Percentiles rank a stretch among this genome's conserved stretches.
Conservation (phyloP, 2,797 vertebrate species). For the Sciurus vulgaris region DNA sequence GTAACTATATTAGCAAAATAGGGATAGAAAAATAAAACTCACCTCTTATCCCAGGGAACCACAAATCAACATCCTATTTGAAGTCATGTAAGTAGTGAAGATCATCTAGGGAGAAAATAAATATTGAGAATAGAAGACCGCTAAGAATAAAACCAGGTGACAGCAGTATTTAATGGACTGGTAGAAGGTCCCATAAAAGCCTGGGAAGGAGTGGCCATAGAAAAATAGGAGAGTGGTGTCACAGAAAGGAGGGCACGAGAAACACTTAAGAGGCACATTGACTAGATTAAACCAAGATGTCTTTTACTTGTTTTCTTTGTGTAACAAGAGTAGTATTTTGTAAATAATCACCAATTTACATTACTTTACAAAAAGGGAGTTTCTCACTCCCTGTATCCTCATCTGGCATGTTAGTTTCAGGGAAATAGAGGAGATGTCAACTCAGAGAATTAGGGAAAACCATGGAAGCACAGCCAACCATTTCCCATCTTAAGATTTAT, state of each 20-base stretch:
- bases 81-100: background rate
- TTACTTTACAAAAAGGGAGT: background rate
- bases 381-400: background rate
- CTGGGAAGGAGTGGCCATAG: background rate
- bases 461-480: background rate
- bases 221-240: background rate
- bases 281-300: constrained; percentile 24
- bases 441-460: background rate
- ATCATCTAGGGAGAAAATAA: background rate
- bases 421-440: background rate
- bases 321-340: background rate
- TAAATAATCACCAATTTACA: background rate
- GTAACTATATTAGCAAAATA: background rate
- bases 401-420: background rate
- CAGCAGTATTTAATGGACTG: background rate
- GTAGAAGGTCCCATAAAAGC: background rate
- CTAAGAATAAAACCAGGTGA: background rate
- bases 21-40: background rate
- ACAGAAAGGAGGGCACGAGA: background rate
- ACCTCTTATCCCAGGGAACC: background rate
- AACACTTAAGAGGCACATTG: background rate
- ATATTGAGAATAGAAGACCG: background rate
- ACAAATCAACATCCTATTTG: background rate
- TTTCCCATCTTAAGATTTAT: background rate
- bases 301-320: background rate